Evolutionary conservation across 2,888 invertebrate genomes (phyloP), one percentile per base, ranked within the genome.

Genomic region (Elysia crispata): DNA sequence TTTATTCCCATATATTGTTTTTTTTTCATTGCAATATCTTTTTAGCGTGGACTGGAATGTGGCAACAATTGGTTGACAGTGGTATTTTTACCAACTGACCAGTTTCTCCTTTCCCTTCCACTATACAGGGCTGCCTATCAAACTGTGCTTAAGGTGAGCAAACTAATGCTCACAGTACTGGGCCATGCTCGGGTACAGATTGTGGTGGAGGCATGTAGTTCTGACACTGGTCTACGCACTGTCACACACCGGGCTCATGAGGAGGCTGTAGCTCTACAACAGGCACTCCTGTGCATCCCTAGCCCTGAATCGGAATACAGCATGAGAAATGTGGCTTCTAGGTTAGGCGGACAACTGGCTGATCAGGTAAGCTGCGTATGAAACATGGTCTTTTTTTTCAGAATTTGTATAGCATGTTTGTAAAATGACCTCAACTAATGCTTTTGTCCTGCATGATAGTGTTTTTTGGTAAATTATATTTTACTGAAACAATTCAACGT

Each of bases 121-220:
- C 49, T 33, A 23, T 50, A 0, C 79, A 82, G 82, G 72, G 66
- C 81, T 33, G 79, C 82, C 15, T 97, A 96, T 92, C 94, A 97
- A 89, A 96, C 96, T 69, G 95, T 97, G 84, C 94, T 98, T 87
- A 96, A 97, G 90, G 94, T 98, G 86, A 95, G 96, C 85, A 98
- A 98, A 93, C 93, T 98, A 81, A 95, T 97, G 87, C 93, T 98
- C 76, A 97, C 97, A 50, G 96, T 97, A 13, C 94, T 97, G 82
- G 97, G 96, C 15, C 96, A 97, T 89, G 92, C 93, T 75, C 90
- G 92, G 69, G 91, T 92, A 28, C 91, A 92, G 83, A 90, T 92
- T 69, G 92, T 92, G 15, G 91, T 91, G 3, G 92, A 92, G 75
- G 91, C 92, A 0, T 90, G 94, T 95, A 92, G 95, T 95, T 64